Base-by-base conservation (phyloP, 2,797 vertebrate genomes). In the Leptatherina wallacei region DNA sequence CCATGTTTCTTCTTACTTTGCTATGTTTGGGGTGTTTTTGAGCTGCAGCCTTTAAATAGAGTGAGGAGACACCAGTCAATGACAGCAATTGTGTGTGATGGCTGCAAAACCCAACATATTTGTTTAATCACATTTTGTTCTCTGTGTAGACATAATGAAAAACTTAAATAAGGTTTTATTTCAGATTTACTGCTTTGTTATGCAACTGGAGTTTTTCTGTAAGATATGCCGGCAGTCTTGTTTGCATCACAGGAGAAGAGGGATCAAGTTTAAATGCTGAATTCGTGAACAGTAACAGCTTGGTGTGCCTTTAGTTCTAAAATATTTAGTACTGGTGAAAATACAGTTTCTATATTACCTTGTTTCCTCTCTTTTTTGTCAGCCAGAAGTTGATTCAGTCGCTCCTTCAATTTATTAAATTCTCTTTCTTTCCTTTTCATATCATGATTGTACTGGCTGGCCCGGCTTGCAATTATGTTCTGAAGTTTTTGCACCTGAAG, bases 391-490 rank as follows among this genome's bases (percentile, higher is more conserved):
- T 98, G 98, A 93, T 95, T 97, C 13, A 99, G 89, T 35, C 96
- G 96, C 73, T 99, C 98, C 82, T 96, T 99, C 76, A 99, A 87
- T 91, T 97, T 99, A 89, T 95, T 96, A 72, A 96, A 96, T 83
- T 99, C 98, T 80, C 96, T 95, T 70, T 99, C 98, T 90, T 97
- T 99, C 86, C 97, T 96, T 89, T 98, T 99, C 96, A 99, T 96
- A 75, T 98, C 97, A 60, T 99, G 97, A 86, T 97, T 98, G 87
- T 98, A 98, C 76, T 99, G 98, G 57, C 95, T 96, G 84, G 97
- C 96, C 75, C 97, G 96, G 88, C 96, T 98, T 66, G 97, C 93
- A 88, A 98, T 96, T 65, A 98, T 94, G 73, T 94, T 98, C 88
- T 98, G 98, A 72, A 98, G 92, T 88, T 97, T 99, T 86, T 98